These are phyloP conservation scores for Podilymbus podiceps DNA, from an alignment of 2,113 vertebrate genomes.

Conservation along the genomic window DNA sequence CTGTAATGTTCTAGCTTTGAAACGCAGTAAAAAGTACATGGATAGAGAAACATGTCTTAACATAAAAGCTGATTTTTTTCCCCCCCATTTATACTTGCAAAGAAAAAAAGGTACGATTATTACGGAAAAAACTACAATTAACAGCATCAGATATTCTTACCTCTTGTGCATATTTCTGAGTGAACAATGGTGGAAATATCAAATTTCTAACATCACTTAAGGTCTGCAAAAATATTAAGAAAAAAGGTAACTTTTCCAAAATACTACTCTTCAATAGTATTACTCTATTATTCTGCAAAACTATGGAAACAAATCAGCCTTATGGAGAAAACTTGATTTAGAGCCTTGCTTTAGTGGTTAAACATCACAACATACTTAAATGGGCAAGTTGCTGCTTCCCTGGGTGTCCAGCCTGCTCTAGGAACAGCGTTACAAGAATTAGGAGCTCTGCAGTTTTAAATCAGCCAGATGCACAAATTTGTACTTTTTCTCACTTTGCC, in stretches of 20 bases:
- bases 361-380: not conserved
- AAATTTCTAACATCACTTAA: conserved; percentile 89
- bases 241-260: not conserved
- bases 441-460: not conserved
- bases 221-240: conserved; percentile 75
- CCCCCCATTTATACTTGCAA: not conserved
- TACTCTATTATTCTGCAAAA: not conserved
- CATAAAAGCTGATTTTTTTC: not conserved
- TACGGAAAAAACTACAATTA: not conserved
- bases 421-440: not conserved
- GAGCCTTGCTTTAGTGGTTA: not conserved
- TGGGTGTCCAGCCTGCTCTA: not conserved
- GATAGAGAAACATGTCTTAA: not conserved
- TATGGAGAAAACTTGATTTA: not conserved
- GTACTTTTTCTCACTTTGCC: not conserved
- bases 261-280: not conserved
- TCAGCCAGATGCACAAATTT: not conserved
- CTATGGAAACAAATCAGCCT: not conserved
- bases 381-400: not conserved
- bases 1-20: not conserved
- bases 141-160: conserved; percentile 70
- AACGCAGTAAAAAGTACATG: not conserved
- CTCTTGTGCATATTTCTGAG: conserved; percentile 87
- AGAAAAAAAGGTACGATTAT: not conserved
- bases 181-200: conserved; percentile 87